Evolutionary conservation across 1,140 invertebrate species (phyloP).

Genomic region (Drosophila quadrilineata): DNA sequence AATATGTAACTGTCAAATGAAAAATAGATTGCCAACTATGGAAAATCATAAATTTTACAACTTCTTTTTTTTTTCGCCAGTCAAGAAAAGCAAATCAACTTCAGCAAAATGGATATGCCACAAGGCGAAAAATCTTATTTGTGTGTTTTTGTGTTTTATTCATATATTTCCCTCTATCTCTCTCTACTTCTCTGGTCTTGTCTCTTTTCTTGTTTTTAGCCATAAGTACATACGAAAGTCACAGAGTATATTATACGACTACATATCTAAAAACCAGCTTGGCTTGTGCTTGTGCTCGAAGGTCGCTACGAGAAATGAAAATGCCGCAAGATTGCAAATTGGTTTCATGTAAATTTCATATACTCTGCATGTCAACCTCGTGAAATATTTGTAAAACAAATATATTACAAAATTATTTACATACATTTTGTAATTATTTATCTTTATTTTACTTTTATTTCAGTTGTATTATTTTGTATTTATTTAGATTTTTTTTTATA

Average conservation of each 20-base stretch:
- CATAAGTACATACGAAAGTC: too few species aligned
- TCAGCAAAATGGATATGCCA: constrained; percentile 6
- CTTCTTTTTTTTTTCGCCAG: constrained; percentile 8
- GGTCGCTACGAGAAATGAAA: constrained; percentile 37
- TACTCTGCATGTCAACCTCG: constrained; percentile 1
- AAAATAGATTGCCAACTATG: constrained; percentile 15
- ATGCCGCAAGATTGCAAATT: constrained; percentile 36
- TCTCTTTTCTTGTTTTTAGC: constrained; percentile 11
- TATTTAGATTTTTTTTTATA: too few species aligned
- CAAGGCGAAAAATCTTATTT: constrained; percentile 32
- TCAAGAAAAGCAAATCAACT: neutral
- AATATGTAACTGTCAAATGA: constrained; percentile 1
- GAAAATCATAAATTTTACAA: constrained; percentile 24
- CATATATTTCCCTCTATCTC: too few species aligned
- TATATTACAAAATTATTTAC: too few species aligned
- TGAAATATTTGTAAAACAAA: too few species aligned
- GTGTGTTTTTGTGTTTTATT: too few species aligned
- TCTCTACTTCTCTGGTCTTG: constrained; percentile 6
- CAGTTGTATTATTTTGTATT: too few species aligned
- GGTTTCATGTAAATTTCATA: constrained; percentile 31
- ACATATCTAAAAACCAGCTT: constrained; percentile 33
- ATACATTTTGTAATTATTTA: too few species aligned
- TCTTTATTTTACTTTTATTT: too few species aligned
- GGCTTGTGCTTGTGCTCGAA: constrained; percentile 27
- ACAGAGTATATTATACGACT: too few species aligned